Evolutionary conservation across 2,888 invertebrate species (phyloP), one percentile per base, ranked within the genome.

Genomic region (Lasioglossum malachurum): DNA sequence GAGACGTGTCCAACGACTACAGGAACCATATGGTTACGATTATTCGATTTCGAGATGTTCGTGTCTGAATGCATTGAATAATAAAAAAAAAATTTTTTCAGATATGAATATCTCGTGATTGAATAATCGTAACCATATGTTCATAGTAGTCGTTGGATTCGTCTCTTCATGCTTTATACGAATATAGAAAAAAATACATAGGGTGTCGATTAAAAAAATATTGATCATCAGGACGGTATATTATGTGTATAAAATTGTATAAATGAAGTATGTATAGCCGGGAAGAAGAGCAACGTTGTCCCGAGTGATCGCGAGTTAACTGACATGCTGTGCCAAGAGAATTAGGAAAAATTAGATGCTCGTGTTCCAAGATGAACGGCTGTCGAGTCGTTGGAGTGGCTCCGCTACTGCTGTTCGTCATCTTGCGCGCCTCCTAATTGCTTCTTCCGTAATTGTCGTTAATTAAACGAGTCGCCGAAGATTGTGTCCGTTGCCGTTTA

Each of bases 401-500:
- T 53, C 8, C 53, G 57, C 41, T 80, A 83, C 78, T 67, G 74
- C 78, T 84, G 75, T 86, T 82, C 78, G 81, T 90, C 91, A 88
- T 89, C 87, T 86, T 88, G 76, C 77, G 72, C 77, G 83, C 83
- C 57, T 72, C 89, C 82, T 92, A 91, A 91, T 91, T 90, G 83
- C 79, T 82, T 80, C 85, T 80, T 84, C 82, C 88, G 75, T 92
- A 92, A 92, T 91, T 91, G 91, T 87, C 89, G 87, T 88, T 91
- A 92, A 92, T 92, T 92, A 91, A 87, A 89, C 88, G 87, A 85
- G 87, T 84, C 85, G 64, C 83, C 82, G 82, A 88, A 85, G 88
- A 90, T 88, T 91, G 91, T 82, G 83, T 69, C 85, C 84, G 87
- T 83, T 87, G 91, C 86, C 88, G 82, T 91, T 90, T 91, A 92